Conservation (phyloP, 2,797 vertebrate species). For the Lateolabrax maculatus region DNA sequence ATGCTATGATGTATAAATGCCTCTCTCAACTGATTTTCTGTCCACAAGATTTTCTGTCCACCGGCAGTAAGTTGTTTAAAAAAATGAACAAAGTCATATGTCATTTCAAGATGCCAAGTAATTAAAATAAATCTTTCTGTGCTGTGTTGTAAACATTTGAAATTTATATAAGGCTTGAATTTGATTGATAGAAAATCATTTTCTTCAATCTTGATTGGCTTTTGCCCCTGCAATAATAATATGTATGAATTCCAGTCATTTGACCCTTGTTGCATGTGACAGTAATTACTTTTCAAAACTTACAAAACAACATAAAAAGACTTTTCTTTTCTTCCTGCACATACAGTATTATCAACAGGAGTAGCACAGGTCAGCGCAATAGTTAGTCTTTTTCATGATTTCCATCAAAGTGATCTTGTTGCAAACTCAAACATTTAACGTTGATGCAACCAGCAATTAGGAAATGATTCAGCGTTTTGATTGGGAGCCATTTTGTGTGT, state of each 20-base stretch:
- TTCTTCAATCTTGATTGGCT: conserved; percentile 18
- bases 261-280: conserved; percentile 1
- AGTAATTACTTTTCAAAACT: conserved; percentile 35
- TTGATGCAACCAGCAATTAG: conserved; percentile 77
- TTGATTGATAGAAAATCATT: conserved; percentile 28
- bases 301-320: not conserved
- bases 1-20: conserved; percentile 35
- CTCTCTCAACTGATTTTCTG: conserved; percentile 50
- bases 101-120: conserved; percentile 24
- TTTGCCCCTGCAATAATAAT: conserved; percentile 7
- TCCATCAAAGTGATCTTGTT: conserved; percentile 53
- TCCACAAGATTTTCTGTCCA: conserved; percentile 36
- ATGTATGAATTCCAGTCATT: conserved; percentile 32
- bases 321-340: not conserved
- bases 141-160: not conserved
- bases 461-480: conserved; percentile 78
- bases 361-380: conserved; percentile 38
- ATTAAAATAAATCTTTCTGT: conserved; percentile 30
- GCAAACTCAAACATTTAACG: conserved; percentile 61
- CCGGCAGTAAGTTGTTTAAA: conserved; percentile 30
- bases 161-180: not conserved
- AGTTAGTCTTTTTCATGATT: conserved; percentile 46
- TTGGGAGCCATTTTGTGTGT: conserved; percentile 74
- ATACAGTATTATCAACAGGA: conserved; percentile 1
- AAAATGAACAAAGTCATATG: conserved; percentile 16